phyloP scores from a whole-genome alignment of 2,113 vertebrate genomes.

The Phylloscopus trochiloides region DNA sequence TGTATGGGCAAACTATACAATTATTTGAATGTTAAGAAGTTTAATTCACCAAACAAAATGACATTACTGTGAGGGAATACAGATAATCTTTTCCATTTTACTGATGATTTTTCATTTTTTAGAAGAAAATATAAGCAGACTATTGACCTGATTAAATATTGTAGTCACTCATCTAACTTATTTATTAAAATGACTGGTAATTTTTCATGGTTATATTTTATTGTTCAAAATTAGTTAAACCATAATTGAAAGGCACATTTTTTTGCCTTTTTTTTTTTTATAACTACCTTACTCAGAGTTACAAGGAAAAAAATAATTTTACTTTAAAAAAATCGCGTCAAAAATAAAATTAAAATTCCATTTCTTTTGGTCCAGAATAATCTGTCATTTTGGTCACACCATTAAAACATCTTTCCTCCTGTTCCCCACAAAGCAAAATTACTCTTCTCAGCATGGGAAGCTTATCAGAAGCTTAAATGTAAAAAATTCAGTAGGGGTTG shows the following conservation, averaged over 20 bases:
- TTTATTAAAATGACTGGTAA: neutral
- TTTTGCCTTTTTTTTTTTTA: neutral
- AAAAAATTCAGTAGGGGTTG: neutral
- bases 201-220: neutral
- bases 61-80: neutral
- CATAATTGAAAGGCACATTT: neutral
- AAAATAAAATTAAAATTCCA: conserved; percentile 23
- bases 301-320: neutral
- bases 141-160: neutral
- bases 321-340: neutral
- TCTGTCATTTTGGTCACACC: neutral
- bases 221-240: neutral
- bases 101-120: neutral
- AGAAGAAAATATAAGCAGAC: neutral
- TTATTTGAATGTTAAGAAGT: neutral
- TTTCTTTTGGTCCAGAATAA: neutral
- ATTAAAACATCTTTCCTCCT: neutral
- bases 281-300: neutral
- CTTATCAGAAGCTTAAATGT: conserved; percentile 17
- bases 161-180: neutral
- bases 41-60: neutral
- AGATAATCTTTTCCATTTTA: neutral
- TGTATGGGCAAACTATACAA: neutral
- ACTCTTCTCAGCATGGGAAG: conserved; percentile 13
- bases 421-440: conserved; percentile 29